These are phyloP conservation scores for Therioaphis trifolii DNA, from an alignment of 2,888 invertebrate species.

Conservation along the genomic window DNA sequence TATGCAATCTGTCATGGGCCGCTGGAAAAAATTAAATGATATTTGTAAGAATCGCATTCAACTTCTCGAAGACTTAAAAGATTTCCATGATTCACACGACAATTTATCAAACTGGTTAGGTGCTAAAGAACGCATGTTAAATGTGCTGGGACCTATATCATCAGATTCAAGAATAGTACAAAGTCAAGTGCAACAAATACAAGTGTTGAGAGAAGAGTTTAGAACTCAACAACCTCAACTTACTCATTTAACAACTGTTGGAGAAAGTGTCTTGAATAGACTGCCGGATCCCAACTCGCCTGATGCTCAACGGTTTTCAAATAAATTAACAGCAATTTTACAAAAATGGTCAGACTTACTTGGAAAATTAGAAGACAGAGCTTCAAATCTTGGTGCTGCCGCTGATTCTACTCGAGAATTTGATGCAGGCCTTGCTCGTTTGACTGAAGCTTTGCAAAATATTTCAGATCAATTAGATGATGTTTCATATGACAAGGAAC, in stretches of 20 bases:
- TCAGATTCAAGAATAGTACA: slow-evolving; percentile 95
- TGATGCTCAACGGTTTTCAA: slow-evolving; percentile 77
- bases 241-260: slow-evolving; percentile 84
- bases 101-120: slow-evolving; percentile 87
- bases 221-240: slow-evolving; percentile 91
- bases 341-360: slow-evolving; percentile 73
- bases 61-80: slow-evolving; percentile 87
- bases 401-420: slow-evolving; percentile 94
- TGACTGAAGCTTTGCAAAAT: slow-evolving; percentile 87
- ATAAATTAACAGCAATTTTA: slow-evolving; percentile 79
- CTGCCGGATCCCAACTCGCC: slow-evolving; percentile 71
- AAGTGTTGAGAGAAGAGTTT: slow-evolving; percentile 95
- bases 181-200: slow-evolving; percentile 93
- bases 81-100: slow-evolving; percentile 90
- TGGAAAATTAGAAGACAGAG: slow-evolving; percentile 85
- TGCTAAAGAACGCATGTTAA: slow-evolving; percentile 95
- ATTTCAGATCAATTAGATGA: slow-evolving; percentile 90
- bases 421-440: slow-evolving; percentile 84
- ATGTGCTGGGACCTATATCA: slow-evolving; percentile 94
- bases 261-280: slow-evolving; percentile 78
- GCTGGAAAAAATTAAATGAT: slow-evolving; percentile 89
- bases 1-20: slow-evolving; percentile 82
- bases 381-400: slow-evolving; percentile 87
- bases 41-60: slow-evolving; percentile 81
- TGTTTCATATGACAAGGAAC: slow-evolving; percentile 82